Base-by-base conservation (phyloP, 2,888 invertebrate genomes). In the Schizaphis graminum region DNA sequence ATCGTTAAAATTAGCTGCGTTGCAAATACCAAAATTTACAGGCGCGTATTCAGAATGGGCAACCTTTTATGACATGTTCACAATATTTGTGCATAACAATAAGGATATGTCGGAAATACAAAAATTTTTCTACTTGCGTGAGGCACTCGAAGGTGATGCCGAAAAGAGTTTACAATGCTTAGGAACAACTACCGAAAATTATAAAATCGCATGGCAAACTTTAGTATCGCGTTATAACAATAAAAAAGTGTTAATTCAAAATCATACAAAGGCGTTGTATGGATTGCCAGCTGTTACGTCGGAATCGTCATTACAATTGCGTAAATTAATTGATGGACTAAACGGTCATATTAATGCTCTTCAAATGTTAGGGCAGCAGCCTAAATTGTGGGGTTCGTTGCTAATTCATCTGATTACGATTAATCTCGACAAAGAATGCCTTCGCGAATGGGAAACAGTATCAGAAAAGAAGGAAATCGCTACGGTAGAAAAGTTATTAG, bases 291-390 rank as follows among this genome's bases (percentile, higher is more conserved):
- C 84, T 44, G 24, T 84, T 21, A 35, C 84, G 35, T 84, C 84
- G 16, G 84, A 84, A 24, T 41, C 35, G 21, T 35, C 84, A 35
- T 41, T 84, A 8, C 84, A 84, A 84, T 35, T 84, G 2, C 35
- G 84, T 35, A 41, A 84, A 84, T 84, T 84, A 84, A 84, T 84
- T 7, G 41, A 84, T 84, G 35, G 35, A 21, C 21, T 84, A 35
- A 84, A 84, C 41, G 84, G 84, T 84, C 84, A 84, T 84, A 84
- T 84, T 4, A 84, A 84, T 84, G 84, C 84, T 24, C 35, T 84
- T 24, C 84, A 84, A 41, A 84, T 84, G 84, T 41, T 84, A 24
- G 84, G 84, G 5, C 35, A 35, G 35, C 35, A 84, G 16, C 84
- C 84, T 35, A 84, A 84, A 84, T 84, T 35, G 24, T 84, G 84